phyloP scores from a whole-genome alignment of 2,888 invertebrate genomes.

The Brachyopa scutellaris region DNA sequence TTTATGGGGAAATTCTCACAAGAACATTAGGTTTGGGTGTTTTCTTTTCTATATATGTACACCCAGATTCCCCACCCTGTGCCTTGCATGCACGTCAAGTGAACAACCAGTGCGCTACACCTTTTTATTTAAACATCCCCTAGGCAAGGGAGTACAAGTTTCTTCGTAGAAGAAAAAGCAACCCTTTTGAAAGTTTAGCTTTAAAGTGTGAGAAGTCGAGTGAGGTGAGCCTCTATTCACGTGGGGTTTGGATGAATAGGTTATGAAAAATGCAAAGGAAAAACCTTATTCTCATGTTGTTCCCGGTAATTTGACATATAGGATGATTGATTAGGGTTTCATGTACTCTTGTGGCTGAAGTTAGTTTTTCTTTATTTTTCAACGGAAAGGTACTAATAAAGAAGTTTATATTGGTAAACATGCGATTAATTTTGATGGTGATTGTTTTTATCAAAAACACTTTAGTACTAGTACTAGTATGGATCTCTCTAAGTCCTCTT shows the following conservation, averaged over 20 bases:
- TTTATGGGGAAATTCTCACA: slow-evolving; percentile 51
- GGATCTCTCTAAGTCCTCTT: no score
- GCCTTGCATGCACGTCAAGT: slow-evolving; percentile 13
- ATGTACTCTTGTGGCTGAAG: slow-evolving; percentile 33
- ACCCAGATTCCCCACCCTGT: not conserved
- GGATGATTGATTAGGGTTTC: slow-evolving; percentile 54
- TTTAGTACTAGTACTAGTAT: no score
- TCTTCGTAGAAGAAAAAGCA: not conserved
- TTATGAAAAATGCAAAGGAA: not conserved
- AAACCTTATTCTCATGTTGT: slow-evolving; percentile 21
- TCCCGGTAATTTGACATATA: slow-evolving; percentile 59
- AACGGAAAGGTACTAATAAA: slow-evolving; percentile 2
- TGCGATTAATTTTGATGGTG: not conserved
- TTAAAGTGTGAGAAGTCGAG: not conserved
- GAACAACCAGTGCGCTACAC: not conserved
- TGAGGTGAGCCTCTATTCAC: not conserved
- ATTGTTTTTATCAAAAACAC: no score
- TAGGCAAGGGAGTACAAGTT: not conserved
- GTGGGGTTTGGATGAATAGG: not conserved
- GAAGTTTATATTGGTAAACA: slow-evolving; percentile 27
- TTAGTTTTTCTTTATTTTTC: slow-evolving; percentile 14
- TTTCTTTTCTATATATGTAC: not conserved
- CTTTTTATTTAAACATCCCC: not conserved
- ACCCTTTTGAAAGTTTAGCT: not conserved
- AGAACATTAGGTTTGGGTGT: slow-evolving; percentile 15